Base-by-base conservation (phyloP, 2,113 vertebrate species). In the Benitochromis conjunctus region DNA sequence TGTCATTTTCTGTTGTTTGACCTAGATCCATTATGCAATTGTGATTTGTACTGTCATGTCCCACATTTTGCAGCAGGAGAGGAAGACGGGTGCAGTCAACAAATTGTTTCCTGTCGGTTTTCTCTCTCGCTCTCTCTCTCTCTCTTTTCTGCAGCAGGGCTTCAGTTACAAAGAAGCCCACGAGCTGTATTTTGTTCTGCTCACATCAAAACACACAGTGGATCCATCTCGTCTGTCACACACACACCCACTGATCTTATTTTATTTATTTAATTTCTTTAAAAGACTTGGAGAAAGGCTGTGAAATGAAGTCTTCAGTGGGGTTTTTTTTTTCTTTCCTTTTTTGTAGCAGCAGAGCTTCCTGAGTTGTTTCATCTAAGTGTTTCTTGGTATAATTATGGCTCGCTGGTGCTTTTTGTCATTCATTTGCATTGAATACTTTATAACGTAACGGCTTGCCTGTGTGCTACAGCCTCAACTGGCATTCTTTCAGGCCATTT, bases 1-100 rank as follows among this genome's bases (percentile, higher is more conserved):
- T 43, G 53, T 69, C 12, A 11, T 84, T 66, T 46, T 19, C 10
- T 85, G 60, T 21, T 29, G 71, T 89, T 79, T 93, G 92, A 90
- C 90, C 90, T 7, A 86, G 64, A 86, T 93, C 16, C 69, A 18
- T 87, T 87, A 80, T 86, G 82, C 88, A 84, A 86, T 85, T 74
- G 58, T 4, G 36, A 82, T 86, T 80, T 80, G 62, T 71, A 9
- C 60, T 64, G 31, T 82, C 36, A 57, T 81, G 82, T 81, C 87
- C 86, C 82, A 84, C 80, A 90, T 90, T 85, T 24, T 79, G 78
- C 85, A 80, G 85, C 71, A 21, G 9, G 3, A 60, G 71, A 62
- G 79, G n/a, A 86, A 57, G 76, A 78, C 56, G 34, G 85, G 53
- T 62, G 76, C 83, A 58, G 82, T 85, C 26, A 4, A 71, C 21